Evolutionary conservation across 2,113 vertebrate genomes (phyloP), one percentile per base, ranked within the genome.

Genomic region (Symphodus melops): DNA sequence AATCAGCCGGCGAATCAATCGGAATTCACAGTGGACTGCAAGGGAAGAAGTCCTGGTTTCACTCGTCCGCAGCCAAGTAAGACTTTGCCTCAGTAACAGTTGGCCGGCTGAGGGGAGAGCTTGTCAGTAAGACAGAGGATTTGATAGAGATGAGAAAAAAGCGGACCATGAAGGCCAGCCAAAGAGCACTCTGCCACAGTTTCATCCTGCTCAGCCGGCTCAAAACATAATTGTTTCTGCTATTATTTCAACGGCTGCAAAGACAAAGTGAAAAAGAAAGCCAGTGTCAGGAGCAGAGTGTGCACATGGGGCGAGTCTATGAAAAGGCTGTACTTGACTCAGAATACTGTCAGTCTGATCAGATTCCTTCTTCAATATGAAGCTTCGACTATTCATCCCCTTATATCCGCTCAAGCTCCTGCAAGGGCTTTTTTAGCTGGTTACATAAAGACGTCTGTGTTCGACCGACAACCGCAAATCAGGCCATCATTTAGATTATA

Each of bases 1-100:
- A 75, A 75, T 84, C 66, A 78, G 73, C 41, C 57, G 2, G 55
- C 20, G 19, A 53, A 80, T 84, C 81, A 78, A 87, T 82, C 60
- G 48, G 51, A 76, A 68, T 61, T 70, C 44, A 37, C 33, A 10
- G 20, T 62, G 60, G 52, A 20, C 42, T 16, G 33, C 25, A 1
- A 60, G 52, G 59, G 52, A 77, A 60, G 11, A n/a, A 59, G 21
- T 52, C 8, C 21, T n/a, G 19, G 25, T 82, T 82, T 63, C n/a
- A 68, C 61, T 72, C 14, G 46, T 55, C 49, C 16, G 59, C 54
- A 0, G 78, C 48, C 72, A 78, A 88, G 63, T 49, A 21, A 68
- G 57, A 46, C 59, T 70, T 49, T 5, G 39, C 51, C 61, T 76
- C 37, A 16, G 8, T 19, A 39, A 68, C 60, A 57, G 60, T 36